These are phyloP conservation scores for Brachypteracias leptosomus DNA, from an alignment of 2,113 vertebrate genomes.

Conservation along the genomic window DNA sequence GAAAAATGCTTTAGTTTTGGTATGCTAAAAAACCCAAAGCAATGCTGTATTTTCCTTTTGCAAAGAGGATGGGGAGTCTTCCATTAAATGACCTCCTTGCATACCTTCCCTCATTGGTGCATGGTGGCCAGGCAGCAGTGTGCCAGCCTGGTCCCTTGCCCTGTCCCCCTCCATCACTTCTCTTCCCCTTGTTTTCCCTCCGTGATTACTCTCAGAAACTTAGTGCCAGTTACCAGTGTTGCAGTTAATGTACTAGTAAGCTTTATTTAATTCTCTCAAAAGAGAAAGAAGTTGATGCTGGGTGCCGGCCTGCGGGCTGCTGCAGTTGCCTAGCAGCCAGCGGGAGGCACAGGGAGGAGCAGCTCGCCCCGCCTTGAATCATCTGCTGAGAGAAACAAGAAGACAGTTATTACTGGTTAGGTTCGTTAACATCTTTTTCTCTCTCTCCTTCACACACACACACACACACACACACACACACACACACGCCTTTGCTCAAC, in stretches of 20 bases:
- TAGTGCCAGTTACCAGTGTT: neutral
- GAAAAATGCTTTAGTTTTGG: neutral
- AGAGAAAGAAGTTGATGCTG: neutral
- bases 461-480: neutral
- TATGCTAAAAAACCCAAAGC: neutral
- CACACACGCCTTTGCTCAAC: neutral
- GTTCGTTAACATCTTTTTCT: neutral
- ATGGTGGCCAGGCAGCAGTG: fast-evolving
- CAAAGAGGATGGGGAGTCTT: neutral
- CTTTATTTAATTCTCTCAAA: neutral
- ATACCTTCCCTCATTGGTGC: fast-evolving
- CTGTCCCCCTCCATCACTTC: neutral
- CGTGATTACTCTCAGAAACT: neutral
- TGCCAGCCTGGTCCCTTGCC: neutral
- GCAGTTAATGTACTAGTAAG: neutral
- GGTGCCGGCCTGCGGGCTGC: neutral
- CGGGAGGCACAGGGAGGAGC: neutral
- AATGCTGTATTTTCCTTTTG: neutral
- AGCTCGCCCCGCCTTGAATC: neutral
- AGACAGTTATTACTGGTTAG: neutral
- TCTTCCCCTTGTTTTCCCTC: neutral
- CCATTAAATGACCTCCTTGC: neutral
- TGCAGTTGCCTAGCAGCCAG: slow-evolving; percentile 40
- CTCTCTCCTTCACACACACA: neutral
- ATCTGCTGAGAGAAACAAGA: neutral